phyloP scores from a whole-genome alignment of 2,797 vertebrate species.

The Atherinosoma microstoma region DNA sequence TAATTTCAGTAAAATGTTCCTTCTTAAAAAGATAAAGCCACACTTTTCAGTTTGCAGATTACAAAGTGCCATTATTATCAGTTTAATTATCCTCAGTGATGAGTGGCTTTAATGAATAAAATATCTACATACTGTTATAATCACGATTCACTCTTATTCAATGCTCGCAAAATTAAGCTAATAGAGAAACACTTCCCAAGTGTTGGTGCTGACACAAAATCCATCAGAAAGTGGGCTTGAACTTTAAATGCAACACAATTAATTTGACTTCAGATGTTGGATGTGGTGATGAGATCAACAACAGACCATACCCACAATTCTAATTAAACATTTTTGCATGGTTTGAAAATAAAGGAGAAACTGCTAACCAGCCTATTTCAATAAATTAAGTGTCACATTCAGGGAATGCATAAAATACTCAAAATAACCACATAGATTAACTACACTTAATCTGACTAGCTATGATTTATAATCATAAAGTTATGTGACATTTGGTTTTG shows the following conservation, averaged over 20 bases:
- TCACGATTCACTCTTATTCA: constrained; percentile 70
- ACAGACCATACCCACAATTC: constrained; percentile 27
- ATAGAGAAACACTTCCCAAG: constrained; percentile 42
- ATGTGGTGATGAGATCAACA: constrained; percentile 47
- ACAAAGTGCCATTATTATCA: constrained; percentile 80
- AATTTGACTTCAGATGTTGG: constrained; percentile 21
- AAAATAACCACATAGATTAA: not conserved
- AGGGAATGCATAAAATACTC: not conserved
- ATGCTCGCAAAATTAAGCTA: constrained; percentile 55
- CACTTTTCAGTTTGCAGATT: constrained; percentile 79
- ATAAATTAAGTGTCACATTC: constrained; percentile 15
- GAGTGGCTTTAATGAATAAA: constrained; percentile 79
- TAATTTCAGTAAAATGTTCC: constrained; percentile 81
- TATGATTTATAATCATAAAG: not conserved
- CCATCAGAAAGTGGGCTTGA: constrained; percentile 41
- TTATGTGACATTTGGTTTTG: not conserved
- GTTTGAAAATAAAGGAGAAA: no score
- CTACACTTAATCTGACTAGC: not conserved
- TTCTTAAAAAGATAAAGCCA: constrained; percentile 76
- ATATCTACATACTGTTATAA: constrained; percentile 68
- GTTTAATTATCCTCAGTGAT: constrained; percentile 81
- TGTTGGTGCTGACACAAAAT: constrained; percentile 32
- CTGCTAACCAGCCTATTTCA: no score
- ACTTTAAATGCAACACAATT: constrained; percentile 30
- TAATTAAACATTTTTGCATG: constrained; percentile 20